Percentiles rank a stretch among this genome's conserved stretches.
These are phyloP conservation scores for Narcine bancroftii DNA, from an alignment of 2,113 vertebrate genomes.

Conservation along the genomic window DNA sequence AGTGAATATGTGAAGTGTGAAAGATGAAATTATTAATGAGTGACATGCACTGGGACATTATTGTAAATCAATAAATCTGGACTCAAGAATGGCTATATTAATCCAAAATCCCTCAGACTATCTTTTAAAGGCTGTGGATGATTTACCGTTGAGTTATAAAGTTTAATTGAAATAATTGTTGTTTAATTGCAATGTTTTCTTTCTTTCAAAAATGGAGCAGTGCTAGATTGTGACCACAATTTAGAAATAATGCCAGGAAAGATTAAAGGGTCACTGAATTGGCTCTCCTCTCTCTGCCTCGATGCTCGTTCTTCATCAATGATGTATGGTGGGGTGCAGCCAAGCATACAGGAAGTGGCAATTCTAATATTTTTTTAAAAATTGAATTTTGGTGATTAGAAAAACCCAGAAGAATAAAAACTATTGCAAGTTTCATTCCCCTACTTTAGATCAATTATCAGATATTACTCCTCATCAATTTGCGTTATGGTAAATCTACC, in stretches of 20 bases:
- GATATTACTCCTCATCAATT: background rate
- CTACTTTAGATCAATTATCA: background rate
- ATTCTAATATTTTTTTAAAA: background rate
- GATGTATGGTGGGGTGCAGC: background rate
- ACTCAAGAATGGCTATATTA: background rate
- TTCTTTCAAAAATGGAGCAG: background rate
- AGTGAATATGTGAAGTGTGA: background rate
- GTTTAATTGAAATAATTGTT: background rate
- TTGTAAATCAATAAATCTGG: background rate
- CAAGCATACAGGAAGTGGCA: background rate
- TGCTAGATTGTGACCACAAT: background rate
- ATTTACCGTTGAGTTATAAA: background rate
- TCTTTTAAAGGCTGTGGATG: background rate
- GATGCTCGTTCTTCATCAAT: background rate
- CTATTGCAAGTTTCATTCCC: background rate
- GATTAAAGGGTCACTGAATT: background rate
- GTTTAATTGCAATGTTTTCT: background rate
- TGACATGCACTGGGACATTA: background rate
- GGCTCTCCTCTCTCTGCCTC: background rate
- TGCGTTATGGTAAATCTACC: background rate
- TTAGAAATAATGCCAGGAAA: background rate
- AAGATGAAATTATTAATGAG: background rate
- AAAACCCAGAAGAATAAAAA: background rate
- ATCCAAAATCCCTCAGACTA: background rate
- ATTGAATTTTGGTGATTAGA: background rate